Evolutionary conservation across 2,888 invertebrate genomes (phyloP), one percentile per base, ranked within the genome.

Genomic region (Schizaphis graminum): DNA sequence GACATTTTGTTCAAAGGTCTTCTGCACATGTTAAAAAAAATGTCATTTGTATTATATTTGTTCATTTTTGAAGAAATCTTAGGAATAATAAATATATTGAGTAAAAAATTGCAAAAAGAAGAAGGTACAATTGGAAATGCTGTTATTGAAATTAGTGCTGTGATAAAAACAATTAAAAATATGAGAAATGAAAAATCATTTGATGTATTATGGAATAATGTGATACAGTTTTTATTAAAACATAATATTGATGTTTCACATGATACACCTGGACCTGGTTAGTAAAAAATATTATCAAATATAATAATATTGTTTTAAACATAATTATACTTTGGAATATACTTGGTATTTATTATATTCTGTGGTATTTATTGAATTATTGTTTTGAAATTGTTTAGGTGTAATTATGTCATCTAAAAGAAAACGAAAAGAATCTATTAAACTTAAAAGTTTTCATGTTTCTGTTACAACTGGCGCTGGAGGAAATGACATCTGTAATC

Each of bases 181-280:
- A 84, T 84, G 41, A 41, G 16, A 41, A 84, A 84, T 84, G 84
- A 84, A 41, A 84, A 84, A 41, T 35, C 84, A 84, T 85, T 85
- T 41, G 85, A 85, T 85, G 85, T 85, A 24, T 85, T 85, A 85
- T 41, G 85, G 44, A 85, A 85, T 85, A 44, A 85, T 41, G 44
- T 44, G 85, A 85, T 85, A 85, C 41, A 85, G 44, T 85, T 85
- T 85, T 85, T 21, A 85, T 13, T 85, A 35, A 35, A 85, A 85
- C 3, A 85, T 85, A 24, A 85, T 85, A 44, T 85, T 85, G 26
- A 85, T 44, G 24, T 85, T 85, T 85, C n/a, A 77, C 16, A 16
- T 35, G 4, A 77, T 77, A 77, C 13, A n/a, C n/a, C n/a, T n/a
- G n/a, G n/a, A 77, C 77, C 77, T 77, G 77, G 77, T 77, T 3